These are phyloP conservation scores for Dyspetes luteomarginatus DNA, from an alignment of 2,888 invertebrate genomes.

Conservation along the genomic window DNA sequence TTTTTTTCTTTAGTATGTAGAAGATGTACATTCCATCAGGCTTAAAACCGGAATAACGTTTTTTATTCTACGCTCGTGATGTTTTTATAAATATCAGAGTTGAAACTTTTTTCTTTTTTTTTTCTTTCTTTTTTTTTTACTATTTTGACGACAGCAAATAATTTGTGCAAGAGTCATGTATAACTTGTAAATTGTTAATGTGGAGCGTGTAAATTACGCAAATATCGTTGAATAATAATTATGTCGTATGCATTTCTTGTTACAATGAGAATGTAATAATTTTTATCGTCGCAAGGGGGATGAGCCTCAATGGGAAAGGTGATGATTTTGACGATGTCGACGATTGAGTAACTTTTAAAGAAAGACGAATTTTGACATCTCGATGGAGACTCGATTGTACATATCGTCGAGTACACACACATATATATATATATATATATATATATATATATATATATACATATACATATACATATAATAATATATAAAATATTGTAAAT, in stretches of 20 bases:
- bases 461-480: too few species aligned
- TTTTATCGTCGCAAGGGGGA: conserved; percentile 20
- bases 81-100: conserved; percentile 22
- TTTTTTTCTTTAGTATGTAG: conserved; percentile 16
- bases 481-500: conserved; percentile 52
- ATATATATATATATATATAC: too few species aligned
- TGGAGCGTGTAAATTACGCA: conserved; percentile 51
- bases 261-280: conserved; percentile 44
- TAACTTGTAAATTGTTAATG: conserved; percentile 47
- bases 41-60: conserved; percentile 1
- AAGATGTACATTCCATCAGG: conserved; percentile 40
- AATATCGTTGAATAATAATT: conserved; percentile 11
- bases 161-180: conserved; percentile 7
- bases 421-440: too few species aligned
- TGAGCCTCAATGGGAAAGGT: background rate
- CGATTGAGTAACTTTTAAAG: background rate
- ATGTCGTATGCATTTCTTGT: conserved; percentile 26
- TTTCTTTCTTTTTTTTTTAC: background rate
- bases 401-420: conserved; percentile 27
- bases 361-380: background rate
- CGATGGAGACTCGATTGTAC: conserved; percentile 13
- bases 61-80: conserved; percentile 24
- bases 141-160: background rate
- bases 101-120: conserved; percentile 16
- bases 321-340: background rate